Percentiles rank a stretch among this genome's conserved stretches.
These are phyloP conservation scores for Pilophorus perplexus DNA, from an alignment of 2,888 invertebrate genomes.

Conservation along the genomic window DNA sequence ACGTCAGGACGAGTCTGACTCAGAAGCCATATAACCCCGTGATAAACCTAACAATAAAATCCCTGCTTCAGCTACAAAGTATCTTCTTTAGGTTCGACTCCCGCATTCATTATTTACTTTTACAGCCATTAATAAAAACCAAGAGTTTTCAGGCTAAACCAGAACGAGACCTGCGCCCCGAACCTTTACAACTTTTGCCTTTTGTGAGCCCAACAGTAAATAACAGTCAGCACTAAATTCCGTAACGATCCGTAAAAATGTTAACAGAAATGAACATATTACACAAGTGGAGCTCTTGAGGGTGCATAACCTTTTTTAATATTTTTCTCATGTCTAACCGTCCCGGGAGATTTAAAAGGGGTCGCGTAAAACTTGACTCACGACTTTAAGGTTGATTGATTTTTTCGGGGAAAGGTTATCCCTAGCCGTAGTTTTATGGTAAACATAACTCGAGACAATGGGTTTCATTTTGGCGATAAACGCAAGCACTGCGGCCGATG, in stretches of 20 bases:
- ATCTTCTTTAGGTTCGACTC: constrained; percentile 38
- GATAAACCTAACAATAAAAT: constrained; percentile 42
- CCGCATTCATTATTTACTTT: constrained; percentile 46
- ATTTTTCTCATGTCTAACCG: constrained; percentile 37
- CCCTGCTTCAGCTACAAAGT: constrained; percentile 38
- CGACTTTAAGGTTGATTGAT: constrained; percentile 32
- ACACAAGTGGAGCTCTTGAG: constrained; percentile 42
- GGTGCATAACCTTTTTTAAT: constrained; percentile 42
- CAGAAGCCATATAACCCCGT: constrained; percentile 33
- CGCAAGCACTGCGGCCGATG: not conserved
- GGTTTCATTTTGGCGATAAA: constrained; percentile 29
- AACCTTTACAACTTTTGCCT: constrained; percentile 38
- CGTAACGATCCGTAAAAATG: constrained; percentile 45
- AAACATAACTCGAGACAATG: constrained; percentile 29
- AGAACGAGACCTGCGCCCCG: constrained; percentile 1
- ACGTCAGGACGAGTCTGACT: constrained; percentile 22
- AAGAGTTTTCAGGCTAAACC: constrained; percentile 31
- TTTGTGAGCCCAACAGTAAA: constrained; percentile 42
- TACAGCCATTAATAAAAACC: constrained; percentile 46
- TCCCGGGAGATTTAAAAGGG: not conserved
- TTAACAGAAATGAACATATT: constrained; percentile 46
- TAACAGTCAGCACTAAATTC: constrained; percentile 43
- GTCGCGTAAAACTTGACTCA: constrained; percentile 27
- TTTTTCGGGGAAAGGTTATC: constrained; percentile 31
- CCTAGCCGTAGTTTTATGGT: constrained; percentile 29